These are phyloP conservation scores for Bombus difficillimus DNA, from an alignment of 1,140 invertebrate genomes.

Conservation along the genomic window DNA sequence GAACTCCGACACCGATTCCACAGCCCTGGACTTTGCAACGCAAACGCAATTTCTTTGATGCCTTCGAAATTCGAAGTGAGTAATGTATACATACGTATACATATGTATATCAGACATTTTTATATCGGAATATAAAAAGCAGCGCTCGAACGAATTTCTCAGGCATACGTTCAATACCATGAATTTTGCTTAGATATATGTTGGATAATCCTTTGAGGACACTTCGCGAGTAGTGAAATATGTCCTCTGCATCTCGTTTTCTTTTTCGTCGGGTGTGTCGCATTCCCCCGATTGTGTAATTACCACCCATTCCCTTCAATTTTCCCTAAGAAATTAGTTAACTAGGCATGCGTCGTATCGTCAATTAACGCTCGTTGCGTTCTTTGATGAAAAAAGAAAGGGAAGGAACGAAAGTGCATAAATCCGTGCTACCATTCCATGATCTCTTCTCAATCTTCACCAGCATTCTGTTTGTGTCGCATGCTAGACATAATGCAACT, in stretches of 20 bases:
- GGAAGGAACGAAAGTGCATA: neutral
- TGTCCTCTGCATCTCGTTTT: slow-evolving; percentile 2
- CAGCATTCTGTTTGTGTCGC: neutral
- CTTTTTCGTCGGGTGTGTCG: neutral
- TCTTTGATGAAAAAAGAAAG: neutral
- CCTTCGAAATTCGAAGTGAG: no score
- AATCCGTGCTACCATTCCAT: neutral
- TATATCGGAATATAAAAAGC: neutral
- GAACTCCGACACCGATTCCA: no score
- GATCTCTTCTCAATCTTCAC: neutral
- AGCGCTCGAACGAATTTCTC: neutral
- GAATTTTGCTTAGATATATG: slow-evolving; percentile 10
- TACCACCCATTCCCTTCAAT: neutral
- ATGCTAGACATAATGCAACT: neutral
- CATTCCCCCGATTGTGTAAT: slow-evolving; percentile 3
- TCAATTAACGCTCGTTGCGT: slow-evolving; percentile 21
- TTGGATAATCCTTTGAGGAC: slow-evolving; percentile 34
- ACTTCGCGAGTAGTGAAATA: neutral
- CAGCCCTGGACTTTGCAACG: no score
- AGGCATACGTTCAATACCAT: no score
- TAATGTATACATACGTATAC: no score
- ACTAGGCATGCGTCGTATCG: neutral
- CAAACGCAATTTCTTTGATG: no score
- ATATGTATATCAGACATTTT: neutral
- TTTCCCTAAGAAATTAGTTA: slow-evolving; percentile 37